Evolutionary conservation across 2,888 invertebrate genomes (phyloP), one percentile per base, ranked within the genome.

Genomic region (Lasius platythorax): DNA sequence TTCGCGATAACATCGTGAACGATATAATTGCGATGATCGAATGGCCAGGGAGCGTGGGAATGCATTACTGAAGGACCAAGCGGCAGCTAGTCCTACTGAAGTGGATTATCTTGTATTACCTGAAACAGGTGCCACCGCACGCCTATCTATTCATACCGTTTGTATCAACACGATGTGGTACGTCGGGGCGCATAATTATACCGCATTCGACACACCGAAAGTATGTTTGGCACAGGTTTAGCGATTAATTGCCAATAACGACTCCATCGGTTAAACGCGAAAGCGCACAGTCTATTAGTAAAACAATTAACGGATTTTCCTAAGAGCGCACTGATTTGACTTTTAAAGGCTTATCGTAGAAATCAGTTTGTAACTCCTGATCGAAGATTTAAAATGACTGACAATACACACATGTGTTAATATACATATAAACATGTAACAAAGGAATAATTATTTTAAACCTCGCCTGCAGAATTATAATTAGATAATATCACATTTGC

Each of bases 21-120:
- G 79, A 81, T 37, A 72, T 79, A 81, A 81, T 81, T 72, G 79
- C 79, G 72, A 72, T 46, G 79, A 81, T 81, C 72, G 72, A 79
- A 40, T 68, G 53, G 15, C 28, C 23, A 11, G 28, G 6, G 18
- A 18, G 58, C 33, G 58, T 67, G 78, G 15, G 78, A 58, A 37
- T 37, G 46, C 23, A 23, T 66, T 37, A 37, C n/a, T 30, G 58
- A 72, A 46, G 79, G 37, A 46, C 61, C 46, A 46, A 37, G 18
- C 43, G 61, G 40, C 61, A 73, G 40, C 67, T 78, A 66, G 64
- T 53, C 15, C 43, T 23, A 53, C n/a, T 40, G 12, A 33, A 79
- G 75, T 79, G 53, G 82, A 82, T 67, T 78, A 82, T 50, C 64
- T 63, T 79, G 64, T 79, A 66, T 63, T 46, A 64, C 43, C 50